A percentile compares a stretch with the other conserved stretches of the same genome.
Evolutionary conservation across 2,113 vertebrate species (phyloP).

Genomic region (Neodon shergylaensis): DNA sequence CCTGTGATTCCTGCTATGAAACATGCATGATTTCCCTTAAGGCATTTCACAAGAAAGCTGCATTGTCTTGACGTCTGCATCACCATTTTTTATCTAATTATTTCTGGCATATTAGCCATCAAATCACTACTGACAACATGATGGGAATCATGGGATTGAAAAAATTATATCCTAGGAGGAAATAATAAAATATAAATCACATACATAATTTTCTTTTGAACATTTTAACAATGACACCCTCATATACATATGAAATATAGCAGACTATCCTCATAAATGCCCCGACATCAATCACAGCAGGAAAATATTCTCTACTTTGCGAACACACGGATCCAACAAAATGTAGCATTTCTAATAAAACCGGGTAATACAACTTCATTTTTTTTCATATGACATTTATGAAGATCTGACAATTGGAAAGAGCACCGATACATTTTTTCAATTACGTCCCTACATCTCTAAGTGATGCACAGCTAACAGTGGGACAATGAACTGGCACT

Average conservation of each 20-base stretch:
- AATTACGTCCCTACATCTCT: conserved; percentile 60
- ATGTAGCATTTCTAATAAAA: conserved; percentile 69
- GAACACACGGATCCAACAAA: conserved; percentile 53
- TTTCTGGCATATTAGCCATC: conserved; percentile 77
- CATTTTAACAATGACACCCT: conserved; percentile 72
- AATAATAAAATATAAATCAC: conserved; percentile 79
- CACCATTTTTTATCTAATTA: conserved; percentile 78
- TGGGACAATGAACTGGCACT: conserved; percentile 12
- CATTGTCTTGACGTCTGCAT: conserved; percentile 49
- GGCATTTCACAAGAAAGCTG: conserved; percentile 56
- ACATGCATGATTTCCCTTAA: conserved; percentile 34
- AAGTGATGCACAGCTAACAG: conserved; percentile 44
- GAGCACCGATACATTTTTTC: conserved; percentile 56
- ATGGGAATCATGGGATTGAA: conserved; percentile 65
- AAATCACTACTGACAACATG: conserved; percentile 75
- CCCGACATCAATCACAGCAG: conserved; percentile 66
- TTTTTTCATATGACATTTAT: conserved; percentile 40
- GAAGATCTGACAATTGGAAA: conserved; percentile 61
- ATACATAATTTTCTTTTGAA: conserved; percentile 77
- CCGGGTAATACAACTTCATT: conserved; percentile 64
- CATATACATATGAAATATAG: conserved; percentile 77
- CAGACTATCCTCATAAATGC: conserved; percentile 72
- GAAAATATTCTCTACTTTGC: conserved; percentile 64
- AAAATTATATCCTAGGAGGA: conserved; percentile 72
- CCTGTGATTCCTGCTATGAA: not conserved